phyloP scores from a whole-genome alignment of 2,113 vertebrate species.

The Microcebus lehilahytsara region DNA sequence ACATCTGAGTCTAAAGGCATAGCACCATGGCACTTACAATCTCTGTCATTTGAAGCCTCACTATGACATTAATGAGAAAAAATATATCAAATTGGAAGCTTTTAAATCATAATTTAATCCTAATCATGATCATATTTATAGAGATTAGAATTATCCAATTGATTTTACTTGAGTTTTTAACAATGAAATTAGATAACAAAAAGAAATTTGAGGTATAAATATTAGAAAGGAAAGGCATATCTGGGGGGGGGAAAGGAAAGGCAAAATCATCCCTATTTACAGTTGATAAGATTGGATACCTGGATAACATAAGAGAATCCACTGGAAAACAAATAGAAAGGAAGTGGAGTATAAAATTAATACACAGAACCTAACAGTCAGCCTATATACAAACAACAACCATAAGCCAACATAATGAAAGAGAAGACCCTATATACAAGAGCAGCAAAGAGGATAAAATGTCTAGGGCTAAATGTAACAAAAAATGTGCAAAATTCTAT shows the following conservation, averaged over 20 bases:
- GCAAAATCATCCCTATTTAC: neutral
- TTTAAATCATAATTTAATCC: slow-evolving; percentile 9
- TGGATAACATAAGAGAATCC: neutral
- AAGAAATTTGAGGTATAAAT: neutral
- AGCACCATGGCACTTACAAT: neutral
- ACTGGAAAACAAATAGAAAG: slow-evolving; percentile 6
- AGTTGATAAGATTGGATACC: neutral
- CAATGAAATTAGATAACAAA: slow-evolving; percentile 8
- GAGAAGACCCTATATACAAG: neutral
- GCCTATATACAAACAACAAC: neutral
- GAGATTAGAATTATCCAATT: slow-evolving; percentile 17
- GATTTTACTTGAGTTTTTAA: neutral
- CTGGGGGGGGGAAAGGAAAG: neutral
- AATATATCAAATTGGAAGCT: neutral
- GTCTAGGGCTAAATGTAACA: neutral
- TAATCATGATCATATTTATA: neutral
- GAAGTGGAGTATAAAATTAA: slow-evolving; percentile 3
- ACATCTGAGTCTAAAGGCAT: neutral
- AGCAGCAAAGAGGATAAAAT: neutral
- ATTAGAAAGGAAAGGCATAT: neutral
- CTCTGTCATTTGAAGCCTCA: neutral
- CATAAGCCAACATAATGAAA: neutral
- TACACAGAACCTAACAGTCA: neutral
- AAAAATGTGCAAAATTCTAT: neutral
- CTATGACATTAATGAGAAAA: neutral